These are phyloP conservation scores for Cassiopea xamachana DNA, from an alignment of 30 jellyfish, hydroid and myxozoan species.

Conservation along the genomic window DNA sequence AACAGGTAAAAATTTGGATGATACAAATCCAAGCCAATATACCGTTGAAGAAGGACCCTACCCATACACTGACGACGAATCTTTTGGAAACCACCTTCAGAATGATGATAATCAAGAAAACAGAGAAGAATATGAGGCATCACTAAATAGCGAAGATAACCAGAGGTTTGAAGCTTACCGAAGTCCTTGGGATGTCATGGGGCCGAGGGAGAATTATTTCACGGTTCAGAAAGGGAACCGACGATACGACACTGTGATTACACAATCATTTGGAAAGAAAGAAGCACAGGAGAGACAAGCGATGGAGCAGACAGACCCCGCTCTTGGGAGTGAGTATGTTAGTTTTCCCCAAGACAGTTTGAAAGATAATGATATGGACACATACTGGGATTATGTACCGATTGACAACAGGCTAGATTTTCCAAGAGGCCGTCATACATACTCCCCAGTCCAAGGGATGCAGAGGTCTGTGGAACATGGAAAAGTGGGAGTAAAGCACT, in stretches of 20 bases:
- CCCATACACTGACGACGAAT: slow-evolving; percentile 16
- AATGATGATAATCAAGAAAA: neutral
- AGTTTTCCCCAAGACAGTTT: slow-evolving; percentile 66
- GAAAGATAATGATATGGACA: slow-evolving; percentile 31
- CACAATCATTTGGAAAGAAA: slow-evolving; percentile 53
- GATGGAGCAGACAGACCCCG: slow-evolving; percentile 40
- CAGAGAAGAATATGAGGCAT: neutral
- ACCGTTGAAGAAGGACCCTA: slow-evolving; percentile 8
- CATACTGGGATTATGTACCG: slow-evolving; percentile 75
- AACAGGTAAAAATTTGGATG: neutral
- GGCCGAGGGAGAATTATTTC: slow-evolving; percentile 51
- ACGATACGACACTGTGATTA: slow-evolving; percentile 58
- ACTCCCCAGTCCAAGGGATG: neutral
- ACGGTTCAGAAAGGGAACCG: slow-evolving; percentile 51
- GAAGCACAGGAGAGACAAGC: slow-evolving; percentile 4
- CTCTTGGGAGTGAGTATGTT: slow-evolving; percentile 71
- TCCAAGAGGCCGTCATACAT: neutral
- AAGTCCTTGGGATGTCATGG: slow-evolving; percentile 27
- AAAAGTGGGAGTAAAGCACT: neutral
- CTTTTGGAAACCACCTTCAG: neutral
- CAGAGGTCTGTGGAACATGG: slow-evolving; percentile 19
- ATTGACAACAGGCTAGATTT: slow-evolving; percentile 30
- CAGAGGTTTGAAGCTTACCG: slow-evolving; percentile 19
- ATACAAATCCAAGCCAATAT: neutral
- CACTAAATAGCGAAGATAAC: slow-evolving; percentile 16